phyloP scores from a whole-genome alignment of 2,888 invertebrate genomes.

The Salpingus planirostris region DNA sequence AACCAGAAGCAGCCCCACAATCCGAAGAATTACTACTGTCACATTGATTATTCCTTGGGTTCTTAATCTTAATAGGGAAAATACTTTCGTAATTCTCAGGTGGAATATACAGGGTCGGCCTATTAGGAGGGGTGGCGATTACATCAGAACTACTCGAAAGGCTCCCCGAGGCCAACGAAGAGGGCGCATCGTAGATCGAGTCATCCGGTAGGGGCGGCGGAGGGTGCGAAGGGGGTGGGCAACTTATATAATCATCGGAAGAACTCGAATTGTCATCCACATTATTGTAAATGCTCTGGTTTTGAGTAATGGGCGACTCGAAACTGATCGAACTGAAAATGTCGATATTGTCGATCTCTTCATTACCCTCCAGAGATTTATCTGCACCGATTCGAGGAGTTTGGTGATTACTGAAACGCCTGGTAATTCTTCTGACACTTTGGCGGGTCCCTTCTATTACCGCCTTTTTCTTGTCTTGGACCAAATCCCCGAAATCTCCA shows the following conservation, averaged over 20 bases:
- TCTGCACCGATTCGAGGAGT: too few species aligned
- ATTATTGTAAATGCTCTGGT: constrained; percentile 30
- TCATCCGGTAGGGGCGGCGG: constrained; percentile 52
- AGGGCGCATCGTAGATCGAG: constrained; percentile 47
- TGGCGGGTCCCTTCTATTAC: constrained; percentile 55
- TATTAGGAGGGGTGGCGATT: too few species aligned
- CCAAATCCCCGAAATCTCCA: constrained; percentile 48
- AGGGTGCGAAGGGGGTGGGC: constrained; percentile 50
- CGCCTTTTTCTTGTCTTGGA: constrained; percentile 49
- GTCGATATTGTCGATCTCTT: constrained; percentile 29
- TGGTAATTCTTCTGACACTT: constrained; percentile 38
- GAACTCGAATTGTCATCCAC: constrained; percentile 12
- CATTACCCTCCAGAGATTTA: constrained; percentile 15
- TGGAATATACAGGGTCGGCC: constrained; percentile 15
- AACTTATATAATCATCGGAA: constrained; percentile 28
- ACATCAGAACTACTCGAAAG: constrained; percentile 36
- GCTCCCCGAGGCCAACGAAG: constrained; percentile 31
- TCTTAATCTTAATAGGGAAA: too few species aligned
- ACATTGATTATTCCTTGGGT: too few species aligned
- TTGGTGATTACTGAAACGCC: constrained; percentile 25
- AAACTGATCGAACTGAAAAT: constrained; percentile 47
- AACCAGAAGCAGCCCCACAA: too few species aligned
- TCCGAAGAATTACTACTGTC: too few species aligned
- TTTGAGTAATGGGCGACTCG: constrained; percentile 24
- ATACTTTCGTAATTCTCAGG: constrained; percentile 39